Base-by-base conservation (phyloP, 2,797 vertebrate species). In the Chaetodon trifasciatus region DNA sequence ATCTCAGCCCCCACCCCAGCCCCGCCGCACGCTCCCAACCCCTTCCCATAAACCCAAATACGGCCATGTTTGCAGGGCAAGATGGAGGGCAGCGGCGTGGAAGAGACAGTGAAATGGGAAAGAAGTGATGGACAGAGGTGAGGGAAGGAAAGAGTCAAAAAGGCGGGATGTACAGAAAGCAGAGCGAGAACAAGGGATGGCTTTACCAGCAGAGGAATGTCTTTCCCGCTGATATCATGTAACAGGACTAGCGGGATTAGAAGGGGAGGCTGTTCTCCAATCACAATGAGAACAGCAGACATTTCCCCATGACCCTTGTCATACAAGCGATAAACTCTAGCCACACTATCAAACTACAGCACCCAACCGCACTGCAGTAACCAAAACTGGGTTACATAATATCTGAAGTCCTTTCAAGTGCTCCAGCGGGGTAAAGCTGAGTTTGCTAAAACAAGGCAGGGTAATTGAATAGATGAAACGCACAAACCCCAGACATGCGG, bases 1-100 rank as follows among this genome's bases (percentile, higher is more conserved):
- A 91, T 90, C 90, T 89, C 77, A 66, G 40, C 50, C 52, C 28
- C 56, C 16, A 40, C 49, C 39, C n/a, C 49, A 1, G 11, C 19
- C 60, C 32, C 65, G 44, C 71, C 39, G 42, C 83, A 62, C 65
- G 40, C 76, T 53, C 62, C 53, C 11, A 52, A 32, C 68, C 74
- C 82, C 73, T 90, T 37, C 78, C 80, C 83, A 70, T 73, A 88
- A 90, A 82, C 79, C 94, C 92, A 94, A 92, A 94, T 93, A 92
- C 44, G 90, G 92, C 79, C 79, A 89, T 90, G 89, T 83, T 88
- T 77, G 83, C 71, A 32, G 86, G 86, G 76, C 84, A 57, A 88
- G 79, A 76, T 70, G 77, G 66, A 85, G 77, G 72, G 78, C 70
- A 72, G 69, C 37, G 74, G 67, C 70, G 78, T 82, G 74, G 37